phyloP scores from a whole-genome alignment of 1,140 invertebrate species.

The Ceratina australensis region DNA sequence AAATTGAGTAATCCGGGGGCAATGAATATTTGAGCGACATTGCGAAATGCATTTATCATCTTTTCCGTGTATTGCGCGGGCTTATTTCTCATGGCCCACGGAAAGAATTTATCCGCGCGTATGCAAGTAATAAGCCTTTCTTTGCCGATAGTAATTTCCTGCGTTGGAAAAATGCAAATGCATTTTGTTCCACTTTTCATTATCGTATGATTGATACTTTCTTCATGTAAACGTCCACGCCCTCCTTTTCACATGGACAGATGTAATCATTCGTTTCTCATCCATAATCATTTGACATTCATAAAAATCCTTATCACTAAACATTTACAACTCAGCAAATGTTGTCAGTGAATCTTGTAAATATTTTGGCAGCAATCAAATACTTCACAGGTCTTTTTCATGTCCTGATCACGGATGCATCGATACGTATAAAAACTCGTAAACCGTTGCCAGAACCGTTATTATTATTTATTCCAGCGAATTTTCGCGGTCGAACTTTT shows the following conservation, averaged over 20 bases:
- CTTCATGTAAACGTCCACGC: too few species aligned
- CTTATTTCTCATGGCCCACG: constrained; percentile 8
- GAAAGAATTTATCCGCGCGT: constrained; percentile 20
- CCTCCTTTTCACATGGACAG: too few species aligned
- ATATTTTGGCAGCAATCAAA: too few species aligned
- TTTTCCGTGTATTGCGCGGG: constrained; percentile 9
- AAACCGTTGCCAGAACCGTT: background rate
- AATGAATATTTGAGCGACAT: constrained; percentile 35
- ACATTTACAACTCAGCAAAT: too few species aligned
- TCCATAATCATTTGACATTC: too few species aligned
- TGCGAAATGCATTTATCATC: background rate
- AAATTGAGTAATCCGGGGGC: constrained; percentile 45
- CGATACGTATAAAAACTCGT: too few species aligned
- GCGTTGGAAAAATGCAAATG: constrained; percentile 6
- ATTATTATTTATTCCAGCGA: background rate
- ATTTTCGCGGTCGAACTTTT: background rate
- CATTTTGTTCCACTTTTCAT: background rate
- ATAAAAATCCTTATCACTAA: too few species aligned
- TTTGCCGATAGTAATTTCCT: constrained; percentile 22
- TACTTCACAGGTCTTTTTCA: too few species aligned
- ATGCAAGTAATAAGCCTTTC: background rate
- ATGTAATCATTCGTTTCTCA: too few species aligned
- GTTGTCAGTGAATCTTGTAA: too few species aligned
- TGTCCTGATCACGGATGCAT: too few species aligned
- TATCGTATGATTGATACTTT: background rate